A percentile compares a stretch with the other conserved stretches of the same genome.
These are phyloP conservation scores for Operophtera brumata DNA, from an alignment of 2,888 invertebrate species.

Conservation along the genomic window DNA sequence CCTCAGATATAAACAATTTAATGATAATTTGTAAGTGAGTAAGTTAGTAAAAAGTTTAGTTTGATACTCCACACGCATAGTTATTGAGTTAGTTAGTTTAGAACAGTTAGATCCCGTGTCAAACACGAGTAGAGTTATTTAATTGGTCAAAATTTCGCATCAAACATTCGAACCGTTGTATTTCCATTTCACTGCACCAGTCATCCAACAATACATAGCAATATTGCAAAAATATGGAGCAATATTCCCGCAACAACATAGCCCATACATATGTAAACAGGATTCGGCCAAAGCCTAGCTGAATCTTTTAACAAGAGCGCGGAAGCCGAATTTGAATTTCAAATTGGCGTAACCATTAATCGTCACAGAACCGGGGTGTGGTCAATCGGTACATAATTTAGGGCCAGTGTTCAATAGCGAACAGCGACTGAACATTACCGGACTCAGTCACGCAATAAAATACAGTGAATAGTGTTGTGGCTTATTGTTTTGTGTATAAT, in stretches of 20 bases:
- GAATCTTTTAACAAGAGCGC: constrained; percentile 17
- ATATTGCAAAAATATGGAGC: background rate
- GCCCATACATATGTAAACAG: constrained; percentile 11
- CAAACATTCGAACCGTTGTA: background rate
- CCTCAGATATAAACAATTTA: no score
- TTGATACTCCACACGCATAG: no score
- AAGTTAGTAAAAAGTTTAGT: no score
- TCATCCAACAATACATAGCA: no score
- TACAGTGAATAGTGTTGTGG: no score
- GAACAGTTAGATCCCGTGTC: no score
- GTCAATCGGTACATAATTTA: constrained; percentile 1
- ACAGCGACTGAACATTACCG: background rate
- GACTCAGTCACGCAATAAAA: background rate
- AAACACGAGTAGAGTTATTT: background rate
- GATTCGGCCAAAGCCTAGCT: constrained; percentile 8
- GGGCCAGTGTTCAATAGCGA: background rate
- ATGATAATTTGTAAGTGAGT: no score
- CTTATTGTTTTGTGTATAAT: no score
- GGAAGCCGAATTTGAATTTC: constrained; percentile 17
- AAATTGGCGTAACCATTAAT: constrained; percentile 16
- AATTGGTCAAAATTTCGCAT: background rate
- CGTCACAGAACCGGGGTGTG: background rate
- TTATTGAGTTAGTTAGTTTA: no score
- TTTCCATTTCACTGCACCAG: background rate
- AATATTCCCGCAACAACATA: constrained; percentile 2